A percentile compares a stretch with the other conserved stretches of the same genome.
These are phyloP conservation scores for Osmerus mordax DNA, from an alignment of 2,113 vertebrate species.

Conservation along the genomic window DNA sequence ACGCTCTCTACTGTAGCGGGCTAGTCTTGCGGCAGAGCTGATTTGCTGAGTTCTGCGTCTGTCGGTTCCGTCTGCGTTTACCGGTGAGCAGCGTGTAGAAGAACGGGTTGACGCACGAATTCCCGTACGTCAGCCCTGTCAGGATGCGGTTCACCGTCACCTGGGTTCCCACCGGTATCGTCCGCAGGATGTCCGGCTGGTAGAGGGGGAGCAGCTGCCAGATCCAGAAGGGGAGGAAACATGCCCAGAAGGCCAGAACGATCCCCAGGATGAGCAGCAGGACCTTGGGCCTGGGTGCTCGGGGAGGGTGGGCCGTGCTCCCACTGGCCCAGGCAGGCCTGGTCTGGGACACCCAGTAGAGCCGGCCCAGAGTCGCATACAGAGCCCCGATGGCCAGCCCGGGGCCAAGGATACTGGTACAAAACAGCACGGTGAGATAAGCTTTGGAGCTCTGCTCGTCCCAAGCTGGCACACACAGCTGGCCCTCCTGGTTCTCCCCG, in stretches of 20 bases:
- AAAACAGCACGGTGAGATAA: constrained; percentile 78
- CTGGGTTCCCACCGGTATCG: constrained; percentile 74
- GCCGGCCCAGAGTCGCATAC: constrained; percentile 74
- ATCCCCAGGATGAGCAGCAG: constrained; percentile 79
- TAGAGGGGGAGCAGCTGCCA: constrained; percentile 83
- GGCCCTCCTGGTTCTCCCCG: constrained; percentile 69
- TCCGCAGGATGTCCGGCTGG: constrained; percentile 69
- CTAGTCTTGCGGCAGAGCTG: constrained; percentile 70
- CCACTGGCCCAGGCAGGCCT: constrained; percentile 65
- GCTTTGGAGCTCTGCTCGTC: constrained; percentile 78
- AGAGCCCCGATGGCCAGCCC: constrained; percentile 78
- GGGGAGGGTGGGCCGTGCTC: constrained; percentile 59
- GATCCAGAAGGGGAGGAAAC: constrained; percentile 83
- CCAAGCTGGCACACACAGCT: constrained; percentile 78
- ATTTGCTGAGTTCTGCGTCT: constrained; percentile 56
- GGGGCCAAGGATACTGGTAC: constrained; percentile 80
- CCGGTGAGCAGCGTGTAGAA: constrained; percentile 81
- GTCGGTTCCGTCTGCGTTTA: constrained; percentile 59
- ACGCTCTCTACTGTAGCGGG: constrained; percentile 49
- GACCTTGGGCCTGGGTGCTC: constrained; percentile 78
- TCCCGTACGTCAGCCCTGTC: constrained; percentile 80
- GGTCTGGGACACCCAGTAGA: constrained; percentile 82
- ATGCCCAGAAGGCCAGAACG: constrained; percentile 81
- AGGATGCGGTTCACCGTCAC: constrained; percentile 80
- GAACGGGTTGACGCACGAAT: constrained; percentile 83